Evolutionary conservation across 2,888 invertebrate species (phyloP).

Genomic region (Ormyrus labotus): DNA sequence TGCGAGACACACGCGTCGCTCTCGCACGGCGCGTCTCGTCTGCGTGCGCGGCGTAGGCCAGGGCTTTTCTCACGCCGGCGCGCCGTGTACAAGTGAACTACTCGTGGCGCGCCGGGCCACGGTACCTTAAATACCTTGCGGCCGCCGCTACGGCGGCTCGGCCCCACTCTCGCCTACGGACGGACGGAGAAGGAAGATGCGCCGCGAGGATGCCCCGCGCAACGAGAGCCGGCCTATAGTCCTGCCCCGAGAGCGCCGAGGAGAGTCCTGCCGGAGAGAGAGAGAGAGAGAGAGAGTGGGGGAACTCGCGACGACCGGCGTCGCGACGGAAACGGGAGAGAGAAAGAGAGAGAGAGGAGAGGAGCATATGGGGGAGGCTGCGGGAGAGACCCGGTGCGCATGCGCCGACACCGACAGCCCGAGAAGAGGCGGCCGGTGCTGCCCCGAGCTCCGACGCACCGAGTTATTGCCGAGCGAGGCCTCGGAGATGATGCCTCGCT

Average conservation of each 20-base stretch:
- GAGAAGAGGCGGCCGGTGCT: constrained; percentile 12
- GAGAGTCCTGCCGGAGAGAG: no score
- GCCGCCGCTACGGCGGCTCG: constrained; percentile 40
- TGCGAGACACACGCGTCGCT: constrained; percentile 30
- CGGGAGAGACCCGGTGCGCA: constrained; percentile 16
- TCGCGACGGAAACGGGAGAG: constrained; percentile 56
- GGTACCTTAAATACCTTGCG: constrained; percentile 80
- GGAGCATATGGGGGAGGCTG: neutral
- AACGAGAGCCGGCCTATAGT: neutral
- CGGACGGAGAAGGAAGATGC: constrained; percentile 30
- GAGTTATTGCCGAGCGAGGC: constrained; percentile 39
- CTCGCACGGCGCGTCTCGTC: constrained; percentile 34
- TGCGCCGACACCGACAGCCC: constrained; percentile 21
- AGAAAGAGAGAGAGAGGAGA: constrained; percentile 28
- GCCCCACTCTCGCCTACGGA: constrained; percentile 39
- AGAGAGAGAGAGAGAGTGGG: constrained; percentile 1
- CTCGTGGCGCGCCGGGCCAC: constrained; percentile 79
- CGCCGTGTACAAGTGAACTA: constrained; percentile 80
- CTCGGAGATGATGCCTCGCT: constrained; percentile 27
- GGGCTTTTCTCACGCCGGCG: constrained; percentile 58
- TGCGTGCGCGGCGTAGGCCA: neutral
- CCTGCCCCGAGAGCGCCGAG: no score
- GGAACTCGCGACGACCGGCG: constrained; percentile 55
- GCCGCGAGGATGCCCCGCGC: constrained; percentile 16
- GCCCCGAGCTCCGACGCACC: constrained; percentile 29